phyloP scores from a whole-genome alignment of 2,113 vertebrate species.

The Tetrax tetrax region DNA sequence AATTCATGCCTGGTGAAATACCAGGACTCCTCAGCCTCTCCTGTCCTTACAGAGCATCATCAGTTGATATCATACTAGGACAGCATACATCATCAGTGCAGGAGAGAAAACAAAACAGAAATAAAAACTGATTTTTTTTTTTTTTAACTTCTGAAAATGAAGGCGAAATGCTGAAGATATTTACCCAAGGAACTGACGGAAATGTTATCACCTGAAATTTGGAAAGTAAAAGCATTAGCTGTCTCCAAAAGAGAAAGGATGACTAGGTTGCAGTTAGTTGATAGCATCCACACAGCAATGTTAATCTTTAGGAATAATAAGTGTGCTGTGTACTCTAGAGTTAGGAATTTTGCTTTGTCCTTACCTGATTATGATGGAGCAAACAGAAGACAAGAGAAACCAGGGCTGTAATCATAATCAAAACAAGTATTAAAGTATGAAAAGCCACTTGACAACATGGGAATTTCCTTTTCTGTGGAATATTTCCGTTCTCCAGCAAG shows the following conservation, averaged over 20 bases:
- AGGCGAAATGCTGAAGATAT: not conserved
- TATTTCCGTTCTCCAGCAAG: not conserved
- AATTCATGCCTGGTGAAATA: not conserved
- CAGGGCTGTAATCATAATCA: not conserved
- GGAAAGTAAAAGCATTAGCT: not conserved
- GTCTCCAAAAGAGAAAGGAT: not conserved
- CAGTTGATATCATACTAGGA: not conserved
- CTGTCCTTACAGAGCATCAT: not conserved
- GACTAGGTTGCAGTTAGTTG: not conserved
- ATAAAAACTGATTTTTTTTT: not conserved
- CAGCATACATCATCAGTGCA: accelerated
- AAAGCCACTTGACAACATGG: not conserved
- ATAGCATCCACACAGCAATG: not conserved
- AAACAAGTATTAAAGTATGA: not conserved
- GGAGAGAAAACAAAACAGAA: not conserved
- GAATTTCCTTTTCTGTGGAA: not conserved
- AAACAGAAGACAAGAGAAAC: not conserved
- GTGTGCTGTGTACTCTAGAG: not conserved
- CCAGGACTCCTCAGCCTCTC: not conserved
- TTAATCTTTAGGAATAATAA: not conserved
- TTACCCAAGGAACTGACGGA: not conserved
- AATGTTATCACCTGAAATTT: not conserved
- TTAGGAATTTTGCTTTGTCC: not conserved
- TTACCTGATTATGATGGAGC: conserved; percentile 35
- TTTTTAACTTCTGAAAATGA: not conserved